Conservation (phyloP, 2,113 vertebrate species). For the Alligator sinensis region DNA sequence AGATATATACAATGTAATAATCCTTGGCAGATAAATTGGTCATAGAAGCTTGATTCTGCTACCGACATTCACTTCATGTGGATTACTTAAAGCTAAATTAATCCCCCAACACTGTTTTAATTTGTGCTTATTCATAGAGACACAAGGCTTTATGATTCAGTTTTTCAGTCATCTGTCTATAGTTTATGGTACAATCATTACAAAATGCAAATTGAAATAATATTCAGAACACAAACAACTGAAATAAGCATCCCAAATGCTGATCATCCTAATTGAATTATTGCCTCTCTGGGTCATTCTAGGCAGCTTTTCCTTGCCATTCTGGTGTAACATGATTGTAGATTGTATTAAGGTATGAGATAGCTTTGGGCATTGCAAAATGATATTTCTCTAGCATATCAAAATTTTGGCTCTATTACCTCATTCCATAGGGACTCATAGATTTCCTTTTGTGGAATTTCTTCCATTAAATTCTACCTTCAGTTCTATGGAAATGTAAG, state of each 20-base stretch:
- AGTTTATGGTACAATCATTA: neutral
- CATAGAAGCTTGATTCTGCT: neutral
- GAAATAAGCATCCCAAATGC: neutral
- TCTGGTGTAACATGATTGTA: neutral
- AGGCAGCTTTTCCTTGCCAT: neutral
- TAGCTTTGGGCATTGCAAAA: neutral
- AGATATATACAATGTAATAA: neutral
- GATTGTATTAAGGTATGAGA: neutral
- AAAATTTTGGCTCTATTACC: neutral
- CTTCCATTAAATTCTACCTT: no score
- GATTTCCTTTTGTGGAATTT: no score
- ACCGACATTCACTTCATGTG: neutral
- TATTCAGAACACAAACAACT: neutral
- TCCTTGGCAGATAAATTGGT: constrained; percentile 29
- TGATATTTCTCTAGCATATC: neutral
- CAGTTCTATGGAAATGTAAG: no score
- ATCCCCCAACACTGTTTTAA: neutral
- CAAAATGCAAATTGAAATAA: neutral
- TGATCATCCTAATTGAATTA: neutral
- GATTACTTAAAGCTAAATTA: constrained; percentile 26
- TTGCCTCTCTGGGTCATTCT: neutral
- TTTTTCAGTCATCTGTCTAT: neutral
- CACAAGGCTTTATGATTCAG: neutral
- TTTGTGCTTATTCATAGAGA: neutral
- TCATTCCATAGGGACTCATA: neutral